Evolutionary conservation across 2,113 vertebrate species (phyloP), one percentile per base, ranked within the genome.

Genomic region (Serilophus lunatus): DNA sequence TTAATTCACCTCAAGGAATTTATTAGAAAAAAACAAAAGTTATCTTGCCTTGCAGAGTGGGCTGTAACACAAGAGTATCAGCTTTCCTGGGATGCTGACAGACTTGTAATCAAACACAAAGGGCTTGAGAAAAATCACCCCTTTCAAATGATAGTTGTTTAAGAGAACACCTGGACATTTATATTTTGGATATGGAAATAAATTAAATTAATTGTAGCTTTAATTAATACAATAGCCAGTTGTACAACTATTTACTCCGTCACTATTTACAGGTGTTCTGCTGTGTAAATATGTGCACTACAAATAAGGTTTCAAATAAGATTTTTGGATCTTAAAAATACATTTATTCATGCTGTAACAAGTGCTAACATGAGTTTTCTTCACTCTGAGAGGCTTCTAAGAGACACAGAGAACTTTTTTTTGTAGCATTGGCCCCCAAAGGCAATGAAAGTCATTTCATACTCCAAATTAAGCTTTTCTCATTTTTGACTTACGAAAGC

Each of bases 151-250:
- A n/a, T 10, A 82, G 28, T 13, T 50, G 14, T 50, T 97, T 93
- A 93, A 96, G 82, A 81, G 66, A 94, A 83, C 83, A 83, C 64
- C 91, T 22, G 92, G 79, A 71, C 76, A 94, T 96, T 96, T 90
- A 95, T 77, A 82, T 88, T 82, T n/a, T 64, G 54, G 35, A 94
- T 90, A 68, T 85, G 49, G 69, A 44, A 79, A 93, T 50, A 54
- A 82, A 90, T 98, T 75, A 44, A 91, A 89, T 74, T 95, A 61
- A 87, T 57, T 90, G 50, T 84, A 90, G n/a, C 57, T 76, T 80
- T 78, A 89, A 96, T 81, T 95, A 97, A 92, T 72, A 93, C 90
- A 96, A 96, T 93, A 94, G 92, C 9, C 47, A 51, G 44, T 44
- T 87, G 42, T 74, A 60, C 24, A 79, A 33, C 12, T 40, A 86